Base-by-base conservation (phyloP, 2,888 invertebrate species). In the Pteria penguin region DNA sequence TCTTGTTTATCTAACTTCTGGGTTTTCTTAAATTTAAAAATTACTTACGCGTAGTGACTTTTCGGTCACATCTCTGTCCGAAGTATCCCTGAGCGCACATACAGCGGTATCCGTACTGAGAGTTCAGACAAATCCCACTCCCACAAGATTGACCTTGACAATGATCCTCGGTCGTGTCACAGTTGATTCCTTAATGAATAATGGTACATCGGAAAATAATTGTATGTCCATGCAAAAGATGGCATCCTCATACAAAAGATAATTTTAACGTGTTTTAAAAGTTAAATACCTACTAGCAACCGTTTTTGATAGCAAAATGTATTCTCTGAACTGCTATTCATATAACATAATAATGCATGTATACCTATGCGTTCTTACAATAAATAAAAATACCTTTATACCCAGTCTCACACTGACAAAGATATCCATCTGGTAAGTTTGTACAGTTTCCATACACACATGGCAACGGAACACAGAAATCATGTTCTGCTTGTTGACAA, bases 401-500 rank as follows among this genome's bases (percentile, higher is more conserved):
- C 11, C 79, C 79, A 22, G 33, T 36, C 1, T 68, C 72, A 76
- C 79, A 79, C 3, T 73, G 61, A 57, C 79, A 79, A 22, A 45
- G 54, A 29, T 65, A 78, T n/a, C 72, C 69, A 27, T 45, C 45
- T 31, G 45, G 22, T 2, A 57, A 29, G 55, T 72, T 75, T 24
- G 69, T 69, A 66, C 81, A 81, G n/a, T 74, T 62, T 2, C 81
- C 78, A 31, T 78, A 67, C 1, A 72, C 29, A 55, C 81, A 81
- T 18, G 57, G 54, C 24, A 62, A 52, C 8, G 36, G 61, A 29
- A 58, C 63, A 52, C 81, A 81, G 11, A 72, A 67, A 29, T 81
- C 72, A 36, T 5, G 45, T 18, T 70, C 63, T n/a, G 31, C 31
- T 31, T 26, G 27, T n/a, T 74, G 31, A 52, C 80, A 75, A 0